A percentile compares a stretch with the other conserved stretches of the same genome.
These are phyloP conservation scores for Plagodis pulveraria DNA, from an alignment of 2,888 invertebrate species.

Conservation along the genomic window DNA sequence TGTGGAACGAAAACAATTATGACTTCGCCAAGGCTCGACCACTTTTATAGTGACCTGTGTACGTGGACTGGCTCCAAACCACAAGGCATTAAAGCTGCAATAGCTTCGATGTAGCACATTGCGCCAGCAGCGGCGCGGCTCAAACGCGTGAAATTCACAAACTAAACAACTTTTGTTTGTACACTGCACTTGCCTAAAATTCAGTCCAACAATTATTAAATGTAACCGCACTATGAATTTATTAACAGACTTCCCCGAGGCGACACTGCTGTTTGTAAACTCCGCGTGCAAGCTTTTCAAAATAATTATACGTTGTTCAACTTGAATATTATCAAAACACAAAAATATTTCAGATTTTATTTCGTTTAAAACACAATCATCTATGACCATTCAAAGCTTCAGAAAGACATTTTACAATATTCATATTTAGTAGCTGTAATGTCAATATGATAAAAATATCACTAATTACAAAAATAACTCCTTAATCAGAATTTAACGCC, in stretches of 20 bases:
- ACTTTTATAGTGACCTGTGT: constrained; percentile 70
- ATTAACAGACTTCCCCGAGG: constrained; percentile 15
- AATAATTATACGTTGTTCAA: background rate
- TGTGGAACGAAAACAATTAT: constrained; percentile 74
- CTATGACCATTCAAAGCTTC: too few relatives aligned
- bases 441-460: too few relatives aligned
- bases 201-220: constrained; percentile 18
- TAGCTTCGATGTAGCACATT: constrained; percentile 50
- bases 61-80: constrained; percentile 78
- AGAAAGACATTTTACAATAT: too few relatives aligned
- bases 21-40: constrained; percentile 61
- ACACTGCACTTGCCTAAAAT: constrained; percentile 24
- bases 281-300: constrained; percentile 3
- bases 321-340: too few relatives aligned
- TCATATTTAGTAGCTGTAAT: too few relatives aligned
- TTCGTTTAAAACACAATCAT: too few relatives aligned
- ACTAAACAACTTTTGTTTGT: constrained; percentile 51
- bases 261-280: constrained; percentile 9
- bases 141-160: constrained; percentile 55
- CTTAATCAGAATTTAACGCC: too few relatives aligned
- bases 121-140: constrained; percentile 54
- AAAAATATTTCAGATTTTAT: too few relatives aligned
- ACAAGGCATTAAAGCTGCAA: constrained; percentile 71
- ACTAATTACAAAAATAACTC: too few relatives aligned
- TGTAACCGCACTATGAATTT: constrained; percentile 21